These are phyloP conservation scores for Haliaeetus leucogaster DNA, from an alignment of 2,113 vertebrate species.

Conservation along the genomic window DNA sequence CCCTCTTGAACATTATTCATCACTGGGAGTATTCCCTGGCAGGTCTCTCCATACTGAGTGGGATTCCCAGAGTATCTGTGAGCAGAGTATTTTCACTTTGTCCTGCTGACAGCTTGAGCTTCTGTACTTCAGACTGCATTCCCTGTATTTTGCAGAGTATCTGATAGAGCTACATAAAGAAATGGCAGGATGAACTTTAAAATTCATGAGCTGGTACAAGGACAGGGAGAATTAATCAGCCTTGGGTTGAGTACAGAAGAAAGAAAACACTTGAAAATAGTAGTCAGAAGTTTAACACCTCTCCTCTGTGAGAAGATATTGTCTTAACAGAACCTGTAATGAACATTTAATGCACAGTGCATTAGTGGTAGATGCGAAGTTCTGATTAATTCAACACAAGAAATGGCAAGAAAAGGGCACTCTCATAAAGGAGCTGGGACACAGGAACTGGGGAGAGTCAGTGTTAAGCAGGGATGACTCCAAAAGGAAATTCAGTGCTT, in stretches of 20 bases:
- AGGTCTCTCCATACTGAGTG: constrained; percentile 50
- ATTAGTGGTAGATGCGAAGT: neutral
- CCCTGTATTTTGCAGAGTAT: neutral
- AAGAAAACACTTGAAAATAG: constrained; percentile 57
- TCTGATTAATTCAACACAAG: constrained; percentile 45
- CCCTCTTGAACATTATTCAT: constrained; percentile 66
- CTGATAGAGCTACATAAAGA: constrained; percentile 7
- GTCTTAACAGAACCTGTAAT: constrained; percentile 54
- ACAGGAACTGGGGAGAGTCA: neutral
- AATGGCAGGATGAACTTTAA: constrained; percentile 42
- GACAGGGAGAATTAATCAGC: constrained; percentile 61
- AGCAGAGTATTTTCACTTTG: constrained; percentile 40
- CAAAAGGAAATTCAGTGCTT: neutral
- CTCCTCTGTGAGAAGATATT: constrained; percentile 32
- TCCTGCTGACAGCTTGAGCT: constrained; percentile 42
- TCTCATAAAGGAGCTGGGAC: neutral
- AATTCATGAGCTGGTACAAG: constrained; percentile 45
- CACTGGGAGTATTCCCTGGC: constrained; percentile 45
- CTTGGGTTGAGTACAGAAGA: constrained; percentile 41
- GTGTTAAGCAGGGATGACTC: neutral
- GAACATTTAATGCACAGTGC: constrained; percentile 54
- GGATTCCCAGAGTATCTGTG: constrained; percentile 54
- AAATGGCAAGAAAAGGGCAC: constrained; percentile 18
- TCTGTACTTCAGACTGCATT: constrained; percentile 20
- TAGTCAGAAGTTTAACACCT: constrained; percentile 57